Evolutionary conservation across 2,797 vertebrate species (phyloP).

Genomic region (Acanthurus leucopareius): DNA sequence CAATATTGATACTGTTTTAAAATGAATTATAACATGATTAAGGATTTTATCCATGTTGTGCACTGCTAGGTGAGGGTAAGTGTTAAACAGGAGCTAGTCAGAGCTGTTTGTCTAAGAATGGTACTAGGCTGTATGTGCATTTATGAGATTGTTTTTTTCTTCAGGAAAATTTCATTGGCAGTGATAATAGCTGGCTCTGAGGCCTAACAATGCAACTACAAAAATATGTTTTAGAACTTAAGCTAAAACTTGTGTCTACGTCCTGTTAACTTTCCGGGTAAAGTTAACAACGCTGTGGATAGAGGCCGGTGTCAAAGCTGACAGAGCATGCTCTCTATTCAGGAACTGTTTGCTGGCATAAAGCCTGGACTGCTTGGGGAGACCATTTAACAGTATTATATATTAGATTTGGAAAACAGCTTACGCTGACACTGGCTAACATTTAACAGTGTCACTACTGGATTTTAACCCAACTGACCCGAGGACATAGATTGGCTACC

Average conservation of each 20-base stretch:
- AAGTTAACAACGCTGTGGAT: background rate
- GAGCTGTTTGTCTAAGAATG: background rate
- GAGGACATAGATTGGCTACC: constrained; percentile 1
- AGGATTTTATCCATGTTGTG: background rate
- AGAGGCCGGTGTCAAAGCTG: background rate
- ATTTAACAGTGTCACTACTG: constrained; percentile 7
- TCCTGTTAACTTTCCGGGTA: background rate
- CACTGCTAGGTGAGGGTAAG: background rate
- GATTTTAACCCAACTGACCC: constrained; percentile 15
- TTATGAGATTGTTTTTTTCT: background rate
- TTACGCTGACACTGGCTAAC: constrained; percentile 7
- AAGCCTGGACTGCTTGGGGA: constrained; percentile 18
- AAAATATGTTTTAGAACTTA: background rate
- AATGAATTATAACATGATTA: background rate
- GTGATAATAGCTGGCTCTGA: background rate
- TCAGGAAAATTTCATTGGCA: background rate
- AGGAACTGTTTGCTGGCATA: constrained; percentile 13
- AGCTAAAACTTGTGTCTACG: too few species aligned
- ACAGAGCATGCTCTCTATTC: constrained; percentile 12
- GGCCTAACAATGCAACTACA: background rate
- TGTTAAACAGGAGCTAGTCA: background rate
- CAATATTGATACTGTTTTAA: too few species aligned
- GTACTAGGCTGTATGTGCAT: background rate
- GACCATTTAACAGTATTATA: constrained; percentile 38
- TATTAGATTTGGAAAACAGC: constrained; percentile 19